Evolutionary conservation across 2,797 vertebrate species (phyloP), one percentile per base, ranked within the genome.

Genomic region (Epinephelus awoara): DNA sequence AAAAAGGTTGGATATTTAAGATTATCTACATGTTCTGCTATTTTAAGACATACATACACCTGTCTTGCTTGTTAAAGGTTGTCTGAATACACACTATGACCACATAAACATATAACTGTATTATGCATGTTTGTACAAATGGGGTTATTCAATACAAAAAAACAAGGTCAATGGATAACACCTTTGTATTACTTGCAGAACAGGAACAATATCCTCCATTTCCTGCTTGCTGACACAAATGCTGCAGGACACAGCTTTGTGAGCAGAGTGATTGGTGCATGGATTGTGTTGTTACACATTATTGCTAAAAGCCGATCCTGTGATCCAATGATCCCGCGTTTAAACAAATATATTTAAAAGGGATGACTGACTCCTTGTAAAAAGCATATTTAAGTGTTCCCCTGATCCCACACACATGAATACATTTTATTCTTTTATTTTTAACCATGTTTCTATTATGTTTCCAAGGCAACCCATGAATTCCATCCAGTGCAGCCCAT

Each of bases 381-480:
- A 85, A 66, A 80, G 56, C 34, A 59, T 56, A 75, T 91, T 82
- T 80, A 86, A 85, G 81, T 75, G 69, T 87, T 89, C 76, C 77
- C 80, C 79, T 72, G 83, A 93, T 89, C 78, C 77, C 69, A 72
- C 84, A 84, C 67, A 77, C 80, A 84, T 67, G 62, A 80, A 88
- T 79, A 78, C 40, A 67, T 80, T 83, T 68, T 88, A 77, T 86
- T 90, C 25, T 92, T 90, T 93, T 77, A 90, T 91, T 93, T 93
- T 89, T 67, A 83, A 90, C 85, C 88, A 77, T 87, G 83, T 93
- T 90, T 93, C 91, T 93, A 81, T 94, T 92, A 93, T 86, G 94
- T 94, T 94, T 92, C 92, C 89, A 93, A 90, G 92, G 91, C 82
- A 95, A 93, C 90, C 46, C 74, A 69, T 73, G 67, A 91, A 90